phyloP scores from a whole-genome alignment of 2,888 invertebrate genomes.

The Ophion ventricosus region DNA sequence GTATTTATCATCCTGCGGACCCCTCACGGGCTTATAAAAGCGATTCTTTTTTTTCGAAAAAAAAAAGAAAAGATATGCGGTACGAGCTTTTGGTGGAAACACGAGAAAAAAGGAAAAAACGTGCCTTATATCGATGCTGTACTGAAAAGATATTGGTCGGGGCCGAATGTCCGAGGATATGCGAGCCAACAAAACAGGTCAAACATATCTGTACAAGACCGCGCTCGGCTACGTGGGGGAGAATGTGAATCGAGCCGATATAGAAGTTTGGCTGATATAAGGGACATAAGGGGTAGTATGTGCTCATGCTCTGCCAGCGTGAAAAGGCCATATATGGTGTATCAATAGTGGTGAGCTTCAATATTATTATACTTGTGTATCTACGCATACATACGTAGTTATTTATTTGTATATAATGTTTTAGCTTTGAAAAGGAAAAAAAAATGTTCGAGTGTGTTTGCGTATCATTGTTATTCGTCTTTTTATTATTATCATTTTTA shows the following conservation, averaged over 20 bases:
- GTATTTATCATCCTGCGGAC: constrained; percentile 19
- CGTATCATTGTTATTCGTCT: too few relatives aligned
- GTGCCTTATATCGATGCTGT: constrained; percentile 25
- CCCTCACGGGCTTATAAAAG: constrained; percentile 14
- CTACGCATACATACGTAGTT: not conserved
- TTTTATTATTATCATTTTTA: too few relatives aligned
- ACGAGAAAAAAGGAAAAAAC: not conserved
- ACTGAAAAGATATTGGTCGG: constrained; percentile 41
- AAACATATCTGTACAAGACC: constrained; percentile 2
- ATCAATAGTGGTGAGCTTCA: constrained; percentile 2
- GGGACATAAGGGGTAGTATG: constrained; percentile 10
- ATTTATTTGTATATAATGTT: not conserved
- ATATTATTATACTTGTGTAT: constrained; percentile 6
- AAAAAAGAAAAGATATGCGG: not conserved
- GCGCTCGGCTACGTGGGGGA: constrained; percentile 17
- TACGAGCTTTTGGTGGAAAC: constrained; percentile 10
- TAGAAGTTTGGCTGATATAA: constrained; percentile 33
- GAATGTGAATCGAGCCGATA: constrained; percentile 51
- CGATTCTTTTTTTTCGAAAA: not conserved
- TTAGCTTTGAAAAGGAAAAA: too few relatives aligned
- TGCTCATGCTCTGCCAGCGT: constrained; percentile 43
- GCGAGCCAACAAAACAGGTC: constrained; percentile 42
- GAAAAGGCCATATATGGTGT: constrained; percentile 7
- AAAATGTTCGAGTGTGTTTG: too few relatives aligned
- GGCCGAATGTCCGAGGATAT: constrained; percentile 30